phyloP scores from a whole-genome alignment of 2,888 invertebrate genomes.

The Drosophila phalerata region DNA sequence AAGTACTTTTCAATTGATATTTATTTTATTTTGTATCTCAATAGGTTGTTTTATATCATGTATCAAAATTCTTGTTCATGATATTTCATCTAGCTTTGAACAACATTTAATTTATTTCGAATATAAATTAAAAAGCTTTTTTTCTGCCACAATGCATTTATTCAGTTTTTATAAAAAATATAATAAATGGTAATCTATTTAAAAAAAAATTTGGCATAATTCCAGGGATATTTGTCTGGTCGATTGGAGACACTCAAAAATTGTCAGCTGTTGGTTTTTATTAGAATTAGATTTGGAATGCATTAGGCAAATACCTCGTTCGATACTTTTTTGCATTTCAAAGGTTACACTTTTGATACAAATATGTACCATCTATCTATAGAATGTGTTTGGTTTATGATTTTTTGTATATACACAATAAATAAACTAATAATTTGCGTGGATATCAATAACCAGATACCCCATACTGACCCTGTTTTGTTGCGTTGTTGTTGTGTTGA shows the following conservation, averaged over 20 bases:
- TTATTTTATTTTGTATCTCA: too few species aligned
- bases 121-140: not conserved
- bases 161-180: not conserved
- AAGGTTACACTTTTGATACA: conserved; percentile 10
- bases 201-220: not conserved
- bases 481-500: conserved; percentile 23
- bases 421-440: conserved; percentile 48
- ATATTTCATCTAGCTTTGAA: not conserved
- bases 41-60: not conserved
- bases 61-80: not conserved
- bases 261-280: conserved; percentile 20
- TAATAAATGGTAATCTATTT: not conserved
- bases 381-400: not conserved
- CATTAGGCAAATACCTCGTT: conserved; percentile 8
- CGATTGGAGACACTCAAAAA: conserved; percentile 9
- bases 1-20: too few species aligned
- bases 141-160: not conserved
- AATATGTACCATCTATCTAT: not conserved
- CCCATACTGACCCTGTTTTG: conserved; percentile 1
- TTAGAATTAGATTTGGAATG: conserved; percentile 2
- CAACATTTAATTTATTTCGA: not conserved
- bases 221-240: not conserved
- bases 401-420: conserved; percentile 2
- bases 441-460: conserved; percentile 34
- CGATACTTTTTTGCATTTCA: conserved; percentile 8